A percentile compares a stretch with the other conserved stretches of the same genome.
These are phyloP conservation scores for Polyergus mexicanus DNA, from an alignment of 1,140 invertebrate species.

Conservation along the genomic window DNA sequence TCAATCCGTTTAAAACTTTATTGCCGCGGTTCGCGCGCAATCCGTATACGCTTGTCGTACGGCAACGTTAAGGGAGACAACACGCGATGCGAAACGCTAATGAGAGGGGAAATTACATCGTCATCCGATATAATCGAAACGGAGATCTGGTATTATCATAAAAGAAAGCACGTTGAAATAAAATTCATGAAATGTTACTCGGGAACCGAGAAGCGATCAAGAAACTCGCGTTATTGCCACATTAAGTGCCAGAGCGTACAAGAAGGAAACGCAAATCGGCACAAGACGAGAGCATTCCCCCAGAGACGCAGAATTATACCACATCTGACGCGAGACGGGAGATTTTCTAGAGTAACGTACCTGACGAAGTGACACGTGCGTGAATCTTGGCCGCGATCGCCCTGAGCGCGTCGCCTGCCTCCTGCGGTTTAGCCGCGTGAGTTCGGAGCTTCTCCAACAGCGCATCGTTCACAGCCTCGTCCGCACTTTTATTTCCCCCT, in stretches of 20 bases:
- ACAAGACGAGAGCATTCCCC: neutral
- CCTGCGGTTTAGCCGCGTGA: slow-evolving; percentile 83
- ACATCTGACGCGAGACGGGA: neutral
- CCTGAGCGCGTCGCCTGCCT: slow-evolving; percentile 86
- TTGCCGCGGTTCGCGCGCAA: slow-evolving; percentile 32
- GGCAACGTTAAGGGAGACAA: slow-evolving; percentile 10
- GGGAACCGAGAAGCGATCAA: neutral
- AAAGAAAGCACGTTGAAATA: neutral
- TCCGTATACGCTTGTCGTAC: slow-evolving; percentile 15
- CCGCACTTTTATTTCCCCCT: slow-evolving; percentile 77
- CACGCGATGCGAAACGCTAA: slow-evolving; percentile 47
- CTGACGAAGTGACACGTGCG: slow-evolving; percentile 87
- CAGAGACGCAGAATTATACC: neutral
- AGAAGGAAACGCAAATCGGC: slow-evolving; percentile 3
- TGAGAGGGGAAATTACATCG: slow-evolving; percentile 23
- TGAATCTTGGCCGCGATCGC: slow-evolving; percentile 86
- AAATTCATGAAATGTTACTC: neutral
- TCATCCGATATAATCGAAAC: slow-evolving; percentile 9
- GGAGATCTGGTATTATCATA: neutral
- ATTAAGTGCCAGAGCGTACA: neutral
- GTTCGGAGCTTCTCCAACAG: slow-evolving; percentile 81
- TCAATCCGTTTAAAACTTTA: slow-evolving; percentile 67
- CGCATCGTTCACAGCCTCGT: slow-evolving; percentile 82
- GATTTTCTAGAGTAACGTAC: slow-evolving; percentile 76
- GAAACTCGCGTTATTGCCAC: neutral